Base-by-base conservation (phyloP, 2,888 invertebrate species). In the Ashinkailepas kermadecensis region DNA sequence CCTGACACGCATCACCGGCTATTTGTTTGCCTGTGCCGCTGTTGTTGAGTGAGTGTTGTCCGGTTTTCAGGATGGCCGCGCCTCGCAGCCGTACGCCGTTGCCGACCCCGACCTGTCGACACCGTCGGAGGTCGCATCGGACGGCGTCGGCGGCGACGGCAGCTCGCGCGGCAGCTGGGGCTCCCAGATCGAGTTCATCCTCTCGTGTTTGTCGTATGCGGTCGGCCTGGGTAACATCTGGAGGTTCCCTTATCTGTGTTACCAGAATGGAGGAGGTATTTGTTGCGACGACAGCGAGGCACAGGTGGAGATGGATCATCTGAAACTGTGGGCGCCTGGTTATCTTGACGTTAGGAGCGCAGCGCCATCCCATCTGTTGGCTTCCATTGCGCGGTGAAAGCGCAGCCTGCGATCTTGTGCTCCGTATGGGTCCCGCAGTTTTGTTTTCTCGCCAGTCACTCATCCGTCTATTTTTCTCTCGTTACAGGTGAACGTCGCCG, bases 181-280 rank as follows among this genome's bases (percentile, higher is more conserved):
- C 12, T 87, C 86, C 74, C 86, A 88, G 81, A 84, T 88, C 39
- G 89, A 89, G 86, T 89, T 89, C 85, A 84, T 90, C 54, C 86
- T 90, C 13, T 88, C 89, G 6, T 89, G 89, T 82, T 86, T 90
- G 56, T 89, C 89, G 82, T 90, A 89, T 84, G 88, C 88, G 64
- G 88, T 89, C 12, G 89, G 89, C 0, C 86, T 89, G 23, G 89
- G 90, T 62, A 90, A 90, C 84, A 87, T 90, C 23, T 90, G 90
- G 90, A 86, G 90, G 54, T 90, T 90, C 86, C 90, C 90, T 0
- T 90, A 90, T 83, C 86, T 87, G n/a, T 87, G 86, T 83, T 87
- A 87, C 84, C 84, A 86, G 70, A 87, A 87, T 83, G 87, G 87
- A 13, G 87, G 87, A 85, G 86, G 87, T 87, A 74, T 74, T 74